Evolutionary conservation across 2,113 vertebrate species (phyloP).

Genomic region (Anolis carolinensis): DNA sequence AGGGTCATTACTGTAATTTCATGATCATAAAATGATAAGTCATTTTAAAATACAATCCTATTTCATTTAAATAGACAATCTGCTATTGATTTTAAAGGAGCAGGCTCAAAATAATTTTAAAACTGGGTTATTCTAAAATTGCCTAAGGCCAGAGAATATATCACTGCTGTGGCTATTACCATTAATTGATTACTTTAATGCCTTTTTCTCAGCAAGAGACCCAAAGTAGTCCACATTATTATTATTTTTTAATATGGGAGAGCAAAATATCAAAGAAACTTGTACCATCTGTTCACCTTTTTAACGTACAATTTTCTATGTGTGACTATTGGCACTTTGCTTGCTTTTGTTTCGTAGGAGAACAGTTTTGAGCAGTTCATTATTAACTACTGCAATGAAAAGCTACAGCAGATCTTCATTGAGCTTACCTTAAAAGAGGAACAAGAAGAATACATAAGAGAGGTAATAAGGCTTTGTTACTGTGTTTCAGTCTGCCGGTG

Average conservation of each 20-base stretch:
- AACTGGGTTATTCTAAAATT: neutral
- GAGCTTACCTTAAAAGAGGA: conserved; percentile 96
- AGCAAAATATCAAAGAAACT: too few species aligned
- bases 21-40: too few species aligned
- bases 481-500: neutral
- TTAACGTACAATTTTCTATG: too few species aligned
- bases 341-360: conserved; percentile 78
- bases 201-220: too few species aligned
- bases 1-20: neutral
- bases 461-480: conserved; percentile 74
- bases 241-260: too few species aligned
- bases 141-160: neutral
- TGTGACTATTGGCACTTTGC: neutral
- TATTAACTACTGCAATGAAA: conserved; percentile 99
- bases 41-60: neutral
- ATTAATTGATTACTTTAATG: too few species aligned
- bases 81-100: neutral
- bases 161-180: too few species aligned
- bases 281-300: too few species aligned
- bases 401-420: conserved; percentile 98
- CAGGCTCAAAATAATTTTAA: neutral
- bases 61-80: neutral
- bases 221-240: too few species aligned
- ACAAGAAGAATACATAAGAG: conserved; percentile 95
- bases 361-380: conserved; percentile 99